Evolutionary conservation across 1,140 invertebrate genomes (phyloP).

Genomic region (Saccostrea echinata): DNA sequence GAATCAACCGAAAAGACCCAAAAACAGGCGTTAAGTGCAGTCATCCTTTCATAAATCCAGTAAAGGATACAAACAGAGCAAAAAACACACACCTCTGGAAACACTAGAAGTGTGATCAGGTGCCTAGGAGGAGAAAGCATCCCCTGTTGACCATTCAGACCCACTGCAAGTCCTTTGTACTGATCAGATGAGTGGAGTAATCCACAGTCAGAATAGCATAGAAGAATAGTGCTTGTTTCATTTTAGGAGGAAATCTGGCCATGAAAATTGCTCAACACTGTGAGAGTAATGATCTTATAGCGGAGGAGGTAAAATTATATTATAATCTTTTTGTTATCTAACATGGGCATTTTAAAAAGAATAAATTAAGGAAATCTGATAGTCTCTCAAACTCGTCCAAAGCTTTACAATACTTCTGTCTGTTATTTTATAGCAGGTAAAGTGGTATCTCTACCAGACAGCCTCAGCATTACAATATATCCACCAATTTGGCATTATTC

Average conservation of each 20-base stretch:
- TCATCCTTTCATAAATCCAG: too few relatives aligned
- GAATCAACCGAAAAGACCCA: too few relatives aligned
- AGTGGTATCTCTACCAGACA: constrained; percentile 78
- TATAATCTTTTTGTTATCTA: background rate
- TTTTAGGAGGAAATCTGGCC: constrained; percentile 75
- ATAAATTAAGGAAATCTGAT: too few relatives aligned
- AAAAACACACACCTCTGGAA: too few relatives aligned
- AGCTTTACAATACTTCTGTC: background rate
- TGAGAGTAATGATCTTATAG: constrained; percentile 64
- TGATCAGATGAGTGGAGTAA: too few relatives aligned
- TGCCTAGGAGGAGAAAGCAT: too few relatives aligned
- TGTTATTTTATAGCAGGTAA: constrained; percentile 63
- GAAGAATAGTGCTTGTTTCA: constrained; percentile 18
- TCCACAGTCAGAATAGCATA: too few relatives aligned
- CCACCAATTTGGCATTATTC: constrained; percentile 78
- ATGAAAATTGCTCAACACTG: constrained; percentile 72
- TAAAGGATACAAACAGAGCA: too few relatives aligned
- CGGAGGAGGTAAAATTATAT: constrained; percentile 70
- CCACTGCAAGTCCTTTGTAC: too few relatives aligned
- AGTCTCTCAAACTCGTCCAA: background rate
- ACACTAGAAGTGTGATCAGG: too few relatives aligned
- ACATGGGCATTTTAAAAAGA: background rate
- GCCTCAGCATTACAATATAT: constrained; percentile 77
- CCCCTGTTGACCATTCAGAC: too few relatives aligned
- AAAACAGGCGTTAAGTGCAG: too few relatives aligned